Conservation (phyloP, 2,797 vertebrate species). For the Amazona ochrocephala region DNA sequence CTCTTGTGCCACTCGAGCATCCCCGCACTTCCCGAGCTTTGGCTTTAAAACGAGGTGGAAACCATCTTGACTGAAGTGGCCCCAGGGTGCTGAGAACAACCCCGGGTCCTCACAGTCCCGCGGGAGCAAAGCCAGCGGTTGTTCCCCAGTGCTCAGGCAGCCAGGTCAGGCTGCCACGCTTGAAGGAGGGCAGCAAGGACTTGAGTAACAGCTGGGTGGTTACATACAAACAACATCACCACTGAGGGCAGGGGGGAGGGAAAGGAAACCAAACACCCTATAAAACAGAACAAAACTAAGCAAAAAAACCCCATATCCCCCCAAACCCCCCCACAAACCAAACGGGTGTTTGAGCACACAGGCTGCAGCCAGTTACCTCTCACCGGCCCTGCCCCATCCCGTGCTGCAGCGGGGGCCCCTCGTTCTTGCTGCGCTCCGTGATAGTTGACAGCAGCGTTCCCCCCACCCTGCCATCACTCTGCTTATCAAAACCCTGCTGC, state of each 20-base stretch:
- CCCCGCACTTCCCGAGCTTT: neutral
- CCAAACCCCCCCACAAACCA: neutral
- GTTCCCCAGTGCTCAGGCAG: neutral
- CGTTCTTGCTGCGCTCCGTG: accelerated
- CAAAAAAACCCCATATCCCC: accelerated
- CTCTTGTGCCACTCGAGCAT: neutral
- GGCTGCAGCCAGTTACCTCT: neutral
- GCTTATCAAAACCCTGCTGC: neutral
- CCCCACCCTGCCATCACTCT: neutral
- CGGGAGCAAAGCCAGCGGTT: neutral
- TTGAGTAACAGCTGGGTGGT: neutral
- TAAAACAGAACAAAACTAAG: neutral
- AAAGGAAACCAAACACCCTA: neutral
- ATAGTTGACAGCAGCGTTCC: neutral
- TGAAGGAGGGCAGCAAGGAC: neutral
- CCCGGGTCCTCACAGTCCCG: neutral
- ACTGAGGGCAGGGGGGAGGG: neutral
- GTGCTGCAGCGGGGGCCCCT: neutral
- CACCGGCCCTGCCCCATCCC: neutral
- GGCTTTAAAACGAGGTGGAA: neutral
- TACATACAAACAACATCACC: neutral
- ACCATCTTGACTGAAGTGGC: neutral
- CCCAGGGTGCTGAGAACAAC: neutral
- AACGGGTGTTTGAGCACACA: neutral
- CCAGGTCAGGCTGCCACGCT: neutral